Percentiles rank a stretch among this genome's conserved stretches.
These are phyloP conservation scores for Paedocypris sp. DNA, from an alignment of 2,113 vertebrate species.

Conservation along the genomic window DNA sequence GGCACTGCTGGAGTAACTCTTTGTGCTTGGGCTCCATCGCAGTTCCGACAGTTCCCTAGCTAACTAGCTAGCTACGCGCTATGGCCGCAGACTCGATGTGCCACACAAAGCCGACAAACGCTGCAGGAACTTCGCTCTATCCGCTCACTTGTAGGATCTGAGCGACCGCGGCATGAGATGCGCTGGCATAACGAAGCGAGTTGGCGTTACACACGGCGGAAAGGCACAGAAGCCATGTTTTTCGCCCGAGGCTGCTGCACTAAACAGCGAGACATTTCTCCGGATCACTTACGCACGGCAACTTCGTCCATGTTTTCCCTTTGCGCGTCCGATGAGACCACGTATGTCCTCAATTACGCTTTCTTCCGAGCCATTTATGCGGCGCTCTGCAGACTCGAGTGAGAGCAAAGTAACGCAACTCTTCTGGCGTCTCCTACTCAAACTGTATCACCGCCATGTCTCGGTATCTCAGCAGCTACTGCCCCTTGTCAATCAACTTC, in stretches of 20 bases:
- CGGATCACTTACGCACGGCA: slow-evolving; percentile 53
- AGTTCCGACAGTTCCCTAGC: slow-evolving; percentile 56
- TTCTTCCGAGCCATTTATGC: slow-evolving; percentile 38
- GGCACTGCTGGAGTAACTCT: slow-evolving; percentile 88
- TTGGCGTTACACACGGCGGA: slow-evolving; percentile 58
- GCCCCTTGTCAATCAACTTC: slow-evolving; percentile 64
- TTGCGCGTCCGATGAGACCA: slow-evolving; percentile 27
- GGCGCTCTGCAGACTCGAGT: slow-evolving; percentile 36
- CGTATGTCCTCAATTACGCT: slow-evolving; percentile 35
- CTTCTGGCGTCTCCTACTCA: slow-evolving; percentile 50
- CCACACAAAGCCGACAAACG: slow-evolving; percentile 23
- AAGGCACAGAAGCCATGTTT: slow-evolving; percentile 79
- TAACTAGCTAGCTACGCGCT: slow-evolving; percentile 51
- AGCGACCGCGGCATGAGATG: slow-evolving; percentile 54
- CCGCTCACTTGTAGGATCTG: slow-evolving; percentile 51
- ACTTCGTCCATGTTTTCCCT: slow-evolving; percentile 41
- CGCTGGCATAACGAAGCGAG: slow-evolving; percentile 48
- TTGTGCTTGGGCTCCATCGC: slow-evolving; percentile 92
- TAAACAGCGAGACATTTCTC: slow-evolving; percentile 62
- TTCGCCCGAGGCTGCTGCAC: slow-evolving; percentile 73
- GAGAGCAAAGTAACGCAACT: slow-evolving; percentile 59
- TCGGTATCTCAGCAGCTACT: slow-evolving; percentile 71
- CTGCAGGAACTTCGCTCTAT: slow-evolving; percentile 45
- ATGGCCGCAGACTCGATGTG: slow-evolving; percentile 47
- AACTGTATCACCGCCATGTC: slow-evolving; percentile 71